Conservation (phyloP, 2,888 invertebrate species). For the Tenthredo amoena region DNA sequence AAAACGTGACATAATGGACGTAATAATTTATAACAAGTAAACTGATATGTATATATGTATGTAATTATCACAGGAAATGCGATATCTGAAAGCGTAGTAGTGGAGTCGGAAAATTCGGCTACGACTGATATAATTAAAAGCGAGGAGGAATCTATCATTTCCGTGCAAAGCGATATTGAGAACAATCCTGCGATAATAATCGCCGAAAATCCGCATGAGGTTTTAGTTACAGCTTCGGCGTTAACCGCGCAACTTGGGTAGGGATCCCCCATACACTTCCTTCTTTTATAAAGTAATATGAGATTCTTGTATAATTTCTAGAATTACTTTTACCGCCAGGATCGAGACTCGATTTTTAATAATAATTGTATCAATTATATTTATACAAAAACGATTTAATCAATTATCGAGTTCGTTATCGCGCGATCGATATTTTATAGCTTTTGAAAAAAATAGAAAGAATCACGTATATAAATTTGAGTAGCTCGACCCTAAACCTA, state of each 20-base stretch:
- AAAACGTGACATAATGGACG: not conserved
- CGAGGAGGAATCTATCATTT: not conserved
- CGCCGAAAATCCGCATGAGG: constrained; percentile 58
- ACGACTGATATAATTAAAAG: not conserved
- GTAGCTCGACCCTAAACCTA: not conserved
- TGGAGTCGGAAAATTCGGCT: not conserved
- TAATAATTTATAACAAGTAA: not conserved
- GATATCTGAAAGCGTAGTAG: not conserved
- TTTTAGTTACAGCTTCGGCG: constrained; percentile 59
- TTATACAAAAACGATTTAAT: not conserved
- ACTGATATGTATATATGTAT: not conserved
- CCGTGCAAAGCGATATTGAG: not conserved
- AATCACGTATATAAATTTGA: not conserved
- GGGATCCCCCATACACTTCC: not conserved
- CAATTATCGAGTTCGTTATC: not conserved
- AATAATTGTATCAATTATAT: not conserved
- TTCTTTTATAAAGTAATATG: not conserved
- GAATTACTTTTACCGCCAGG: not conserved
- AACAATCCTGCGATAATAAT: constrained; percentile 60
- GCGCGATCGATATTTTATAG: not conserved
- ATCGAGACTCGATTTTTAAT: not conserved
- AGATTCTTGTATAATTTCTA: not conserved
- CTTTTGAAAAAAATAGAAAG: not conserved
- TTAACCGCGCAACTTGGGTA: constrained; percentile 51
- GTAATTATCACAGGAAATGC: not conserved